Conservation (phyloP, 2,888 invertebrate genomes). For the Drosophila acutilabella region DNA sequence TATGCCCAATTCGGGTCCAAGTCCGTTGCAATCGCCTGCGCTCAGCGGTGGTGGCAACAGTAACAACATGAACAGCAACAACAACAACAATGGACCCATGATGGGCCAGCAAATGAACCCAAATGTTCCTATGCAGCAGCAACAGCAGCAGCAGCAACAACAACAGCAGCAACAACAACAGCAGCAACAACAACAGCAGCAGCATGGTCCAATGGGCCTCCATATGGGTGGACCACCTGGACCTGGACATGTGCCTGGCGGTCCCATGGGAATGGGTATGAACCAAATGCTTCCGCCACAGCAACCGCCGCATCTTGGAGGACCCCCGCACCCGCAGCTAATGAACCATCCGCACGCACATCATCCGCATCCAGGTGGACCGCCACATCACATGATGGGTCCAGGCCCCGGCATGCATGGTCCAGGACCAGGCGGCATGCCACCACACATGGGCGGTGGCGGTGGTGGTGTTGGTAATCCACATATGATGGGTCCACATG, state of each 20-base stretch:
- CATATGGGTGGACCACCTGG: slow-evolving; percentile 77
- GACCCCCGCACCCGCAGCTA: slow-evolving; percentile 80
- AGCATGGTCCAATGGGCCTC: slow-evolving; percentile 83
- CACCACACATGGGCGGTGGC: slow-evolving; percentile 74
- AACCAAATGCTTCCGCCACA: slow-evolving; percentile 83
- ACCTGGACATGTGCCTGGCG: slow-evolving; percentile 68
- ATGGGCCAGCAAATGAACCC: slow-evolving; percentile 84
- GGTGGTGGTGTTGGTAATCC: slow-evolving; percentile 60
- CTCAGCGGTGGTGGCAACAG: slow-evolving; percentile 50
- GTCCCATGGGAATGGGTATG: slow-evolving; percentile 85
- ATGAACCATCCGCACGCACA: slow-evolving; percentile 80
- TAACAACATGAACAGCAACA: slow-evolving; percentile 65
- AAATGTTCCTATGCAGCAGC: slow-evolving; percentile 85
- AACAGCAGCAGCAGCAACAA: slow-evolving; percentile 49
- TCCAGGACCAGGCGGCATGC: slow-evolving; percentile 74
- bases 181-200: slow-evolving; percentile 66
- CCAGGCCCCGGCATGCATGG: slow-evolving; percentile 72
- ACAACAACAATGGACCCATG: slow-evolving; percentile 80
- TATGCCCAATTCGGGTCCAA: slow-evolving; percentile 74
- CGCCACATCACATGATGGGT: slow-evolving; percentile 82
- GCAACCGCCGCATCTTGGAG: slow-evolving; percentile 79
- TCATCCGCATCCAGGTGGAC: slow-evolving; percentile 78
- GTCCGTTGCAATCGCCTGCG: slow-evolving; percentile 80
- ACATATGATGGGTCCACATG: slow-evolving; percentile 78
- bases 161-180: slow-evolving; percentile 30